Evolutionary conservation across 2,797 vertebrate genomes (phyloP), one percentile per base, ranked within the genome.

Genomic region (Neopelma chrysocephalum): DNA sequence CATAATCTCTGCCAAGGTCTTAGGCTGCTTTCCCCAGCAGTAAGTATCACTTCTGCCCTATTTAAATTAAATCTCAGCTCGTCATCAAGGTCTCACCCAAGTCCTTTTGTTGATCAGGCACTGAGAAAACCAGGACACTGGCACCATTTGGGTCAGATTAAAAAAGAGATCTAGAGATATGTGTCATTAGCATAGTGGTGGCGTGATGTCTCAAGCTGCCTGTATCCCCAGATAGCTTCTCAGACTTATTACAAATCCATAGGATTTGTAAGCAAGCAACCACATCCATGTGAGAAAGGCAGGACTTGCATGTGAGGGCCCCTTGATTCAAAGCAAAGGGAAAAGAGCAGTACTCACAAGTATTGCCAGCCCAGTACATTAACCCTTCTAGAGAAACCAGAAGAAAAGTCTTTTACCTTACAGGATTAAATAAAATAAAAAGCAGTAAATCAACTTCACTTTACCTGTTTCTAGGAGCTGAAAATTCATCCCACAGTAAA

Each of bases 71-170:
- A 85, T 77, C 84, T 94, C 79, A 76, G 47, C 40, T 64, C 78
- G 66, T 72, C 77, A 84, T 32, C 91, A 53, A 65, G 89, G 85
- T 90, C 65, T 93, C 54, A 62, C 60, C 15, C 73, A 81, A 89
- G 82, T 34, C 31, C 25, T 82, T 84, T 34, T 79, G 80, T 91
- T 79, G 47, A 86, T 81, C 66, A 91, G 69, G 85, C 70, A 70
- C 54, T 87, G 85, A 94, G 91, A 76, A 94, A 94, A 94, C 70
- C 82, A 66, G 95, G 93, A 83, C 94, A 73, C 47, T n/a, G 9
- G 45, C 53, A 89, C 57, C 69, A 93, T 60, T 87, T 87, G 79
- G 61, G 69, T 65, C 91, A 94, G 89, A 93, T 94, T 94, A 94
- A 80, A 94, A 86, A 82, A 62, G 73, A 82, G 61, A 81, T 88